phyloP scores from a whole-genome alignment of 1,140 invertebrate genomes.

The Planococcus citri region DNA sequence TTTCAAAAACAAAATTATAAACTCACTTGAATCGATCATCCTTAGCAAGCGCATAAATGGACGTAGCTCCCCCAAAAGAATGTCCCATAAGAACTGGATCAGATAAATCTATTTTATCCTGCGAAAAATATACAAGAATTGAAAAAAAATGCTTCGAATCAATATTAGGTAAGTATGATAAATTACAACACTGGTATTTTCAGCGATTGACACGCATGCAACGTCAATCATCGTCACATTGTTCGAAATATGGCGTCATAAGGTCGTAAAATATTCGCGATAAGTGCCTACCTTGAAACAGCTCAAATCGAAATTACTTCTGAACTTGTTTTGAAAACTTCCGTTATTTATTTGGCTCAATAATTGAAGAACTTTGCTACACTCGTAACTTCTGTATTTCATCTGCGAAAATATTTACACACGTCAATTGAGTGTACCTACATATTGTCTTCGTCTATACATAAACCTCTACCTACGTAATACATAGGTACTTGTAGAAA shows the following conservation, averaged over 20 bases:
- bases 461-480: no score
- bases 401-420: conserved; percentile 34
- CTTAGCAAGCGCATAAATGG: conserved; percentile 40
- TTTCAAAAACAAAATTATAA: conserved; percentile 11
- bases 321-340: conserved; percentile 40
- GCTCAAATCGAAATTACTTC: conserved; percentile 33
- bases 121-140: conserved; percentile 29
- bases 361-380: conserved; percentile 40
- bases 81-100: conserved; percentile 43
- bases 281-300: conserved; percentile 28
- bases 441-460: no score
- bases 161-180: no score
- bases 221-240: no score
- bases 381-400: conserved; percentile 40
- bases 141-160: no score
- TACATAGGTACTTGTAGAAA: no score
- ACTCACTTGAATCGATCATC: conserved; percentile 43
- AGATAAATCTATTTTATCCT: conserved; percentile 43
- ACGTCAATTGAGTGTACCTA: no score
- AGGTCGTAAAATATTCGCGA: no score
- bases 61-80: conserved; percentile 53
- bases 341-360: conserved; percentile 43
- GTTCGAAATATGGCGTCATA: no score
- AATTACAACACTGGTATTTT: no score
- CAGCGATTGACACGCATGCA: no score